phyloP scores from a whole-genome alignment of 1,140 invertebrate genomes.

The Subanguina moxae region DNA sequence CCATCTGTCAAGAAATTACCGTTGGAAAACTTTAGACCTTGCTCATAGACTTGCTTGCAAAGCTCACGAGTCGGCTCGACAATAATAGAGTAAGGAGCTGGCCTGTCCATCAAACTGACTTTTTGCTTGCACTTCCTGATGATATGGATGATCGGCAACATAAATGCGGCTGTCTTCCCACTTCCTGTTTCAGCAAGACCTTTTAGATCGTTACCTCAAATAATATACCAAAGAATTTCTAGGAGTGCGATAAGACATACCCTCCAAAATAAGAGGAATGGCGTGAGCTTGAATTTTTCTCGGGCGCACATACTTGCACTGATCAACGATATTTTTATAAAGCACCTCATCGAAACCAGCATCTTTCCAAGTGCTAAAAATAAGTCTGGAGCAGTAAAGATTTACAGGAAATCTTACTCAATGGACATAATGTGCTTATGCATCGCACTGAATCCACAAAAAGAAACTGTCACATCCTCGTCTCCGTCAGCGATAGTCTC shows the following conservation, averaged over 20 bases:
- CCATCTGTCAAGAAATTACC: too few relatives aligned
- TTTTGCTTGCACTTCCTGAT: slow-evolving; percentile 66
- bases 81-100: slow-evolving; percentile 68
- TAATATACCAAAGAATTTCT: background rate
- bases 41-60: slow-evolving; percentile 73
- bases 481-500: slow-evolving; percentile 13
- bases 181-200: slow-evolving; percentile 69
- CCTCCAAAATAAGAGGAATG: slow-evolving; percentile 32
- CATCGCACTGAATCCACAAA: too few relatives aligned
- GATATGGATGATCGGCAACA: slow-evolving; percentile 66
- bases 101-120: slow-evolving; percentile 9
- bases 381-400: slow-evolving; percentile 8
- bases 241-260: background rate
- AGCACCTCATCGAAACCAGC: too few relatives aligned
- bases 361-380: background rate
- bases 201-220: slow-evolving; percentile 23
- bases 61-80: slow-evolving; percentile 84
- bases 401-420: slow-evolving; percentile 14
- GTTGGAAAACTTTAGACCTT: slow-evolving; percentile 27
- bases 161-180: too few relatives aligned
- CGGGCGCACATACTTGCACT: slow-evolving; percentile 18
- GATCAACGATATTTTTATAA: slow-evolving; percentile 17
- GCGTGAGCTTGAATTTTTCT: slow-evolving; percentile 26
- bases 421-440: background rate
- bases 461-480: slow-evolving; percentile 23